Base-by-base conservation (phyloP, 1,140 invertebrate species). In the Popillia japonica region DNA sequence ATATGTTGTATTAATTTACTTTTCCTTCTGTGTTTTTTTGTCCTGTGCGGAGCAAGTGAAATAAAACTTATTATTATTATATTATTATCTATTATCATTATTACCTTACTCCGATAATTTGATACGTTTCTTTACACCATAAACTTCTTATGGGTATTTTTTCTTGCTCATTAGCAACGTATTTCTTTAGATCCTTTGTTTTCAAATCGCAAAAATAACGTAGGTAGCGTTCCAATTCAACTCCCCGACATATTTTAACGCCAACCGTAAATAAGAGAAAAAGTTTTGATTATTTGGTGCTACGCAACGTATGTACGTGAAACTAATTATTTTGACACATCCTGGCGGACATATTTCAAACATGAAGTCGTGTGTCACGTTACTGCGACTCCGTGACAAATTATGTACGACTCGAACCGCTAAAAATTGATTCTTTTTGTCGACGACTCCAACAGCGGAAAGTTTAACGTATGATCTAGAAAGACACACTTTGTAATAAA, bases 321-420 rank as follows among this genome's bases (percentile, higher is more conserved):
- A 34, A 68, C 61, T 68, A 68, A 23, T 68, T 68, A 68, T 68
- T 68, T 68, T 27, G 61, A 68, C 20, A 68, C 20, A 68, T 68
- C 20, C 22, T 68, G 61, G 11, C 61, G 20, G 61, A 68, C 17
- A 68, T 68, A 68, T 34, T 27, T 68, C 61, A 68, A 68, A 68
- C 61, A 68, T 34, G 20, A 68, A n/a, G 22, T 68, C 61, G 61
- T 20, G 4, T 23, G 22, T 23, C 61, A 68, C 61, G 6, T 68
- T 27, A 27, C 22, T 14, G 61, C 6, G 61, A 34, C 8, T 34
- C 61, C 20, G 61, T 27, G 61, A 23, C 61, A 68, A 68, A 68
- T 23, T 68, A 68, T 20, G 8, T 20, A 34, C 61, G 22, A 27
- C 61, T 11, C 27, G 61, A 22, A 23, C 61, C 7, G 17, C 20